Evolutionary conservation across 2,113 vertebrate genomes (phyloP), one percentile per base, ranked within the genome.

Genomic region (Hydropotes inermis): DNA sequence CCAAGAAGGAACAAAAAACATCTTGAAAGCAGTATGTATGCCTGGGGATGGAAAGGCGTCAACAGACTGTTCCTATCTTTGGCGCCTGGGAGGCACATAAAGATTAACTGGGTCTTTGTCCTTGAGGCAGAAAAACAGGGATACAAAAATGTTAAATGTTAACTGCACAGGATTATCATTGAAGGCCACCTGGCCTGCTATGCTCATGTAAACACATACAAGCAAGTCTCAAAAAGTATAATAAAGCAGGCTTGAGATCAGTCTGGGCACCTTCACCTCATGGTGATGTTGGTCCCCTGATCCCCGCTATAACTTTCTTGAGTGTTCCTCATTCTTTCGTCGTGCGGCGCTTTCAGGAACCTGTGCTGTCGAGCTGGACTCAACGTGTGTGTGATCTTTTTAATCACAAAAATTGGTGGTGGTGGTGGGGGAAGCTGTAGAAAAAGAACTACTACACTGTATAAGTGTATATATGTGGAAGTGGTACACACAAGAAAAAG

Each of bases 271-370:
- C n/a, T 74, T 39, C n/a, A 25, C 19, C 67, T 23, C 21, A 1
- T 39, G 36, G 36, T 74, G 36, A 21, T 74, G 19, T 39, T 74
- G 67, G 21, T 74, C 36, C 36, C 21, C 67, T 39, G 36, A 74
- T 39, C 19, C 67, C 67, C 19, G 3, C 2, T 74, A 0, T 74
- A 74, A 74, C 36, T 74, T 39, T 39, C n/a, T 39, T 74, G 67
- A 74, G 36, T 74, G 67, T 74, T 74, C 23, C 36, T 74, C 21
- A 39, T 74, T 70, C 19, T 74, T 74, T 39, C 1, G 0, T 74
- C 10, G 0, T 2, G 0, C 13, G 5, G 1, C 1, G 0, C 67
- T 39, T 70, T 70, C 67, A 70, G 67, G 67, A 70, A 70, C 67
- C 19, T 39, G 67, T 23, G 67, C n/a, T 70, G 67, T 70, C 5